These are phyloP conservation scores for Lepus americanus DNA, from an alignment of 2,113 vertebrate genomes.

Conservation along the genomic window DNA sequence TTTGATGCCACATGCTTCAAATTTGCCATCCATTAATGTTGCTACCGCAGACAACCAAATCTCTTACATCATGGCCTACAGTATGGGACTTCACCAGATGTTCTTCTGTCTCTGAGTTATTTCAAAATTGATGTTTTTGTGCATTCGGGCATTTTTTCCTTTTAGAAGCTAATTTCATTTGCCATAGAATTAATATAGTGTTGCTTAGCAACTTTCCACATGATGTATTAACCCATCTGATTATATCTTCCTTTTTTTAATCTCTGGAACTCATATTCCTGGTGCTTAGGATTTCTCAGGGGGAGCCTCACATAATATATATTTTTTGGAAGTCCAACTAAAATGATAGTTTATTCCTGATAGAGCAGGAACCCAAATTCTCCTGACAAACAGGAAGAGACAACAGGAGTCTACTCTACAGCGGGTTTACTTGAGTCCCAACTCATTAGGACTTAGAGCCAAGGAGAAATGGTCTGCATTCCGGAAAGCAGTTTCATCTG, in stretches of 20 bases:
- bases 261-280: conserved; percentile 3
- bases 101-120: neutral
- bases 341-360: conserved; percentile 36
- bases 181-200: neutral
- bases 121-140: neutral
- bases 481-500: conserved; percentile 10
- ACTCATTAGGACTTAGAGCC: neutral
- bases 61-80: neutral
- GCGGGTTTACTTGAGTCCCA: neutral
- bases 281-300: neutral
- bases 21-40: neutral
- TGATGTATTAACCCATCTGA: neutral
- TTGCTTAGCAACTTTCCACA: neutral
- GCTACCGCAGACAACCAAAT: neutral
- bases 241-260: neutral
- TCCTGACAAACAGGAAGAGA: conserved; percentile 23
- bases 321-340: neutral
- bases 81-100: neutral
- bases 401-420: neutral
- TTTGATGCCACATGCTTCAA: conserved; percentile 33
- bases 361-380: neutral
- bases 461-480: conserved; percentile 22
- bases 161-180: neutral
- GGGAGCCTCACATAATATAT: neutral
- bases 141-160: neutral